Evolutionary conservation across 2,888 invertebrate species (phyloP).

Genomic region (Pimpla rufipes): DNA sequence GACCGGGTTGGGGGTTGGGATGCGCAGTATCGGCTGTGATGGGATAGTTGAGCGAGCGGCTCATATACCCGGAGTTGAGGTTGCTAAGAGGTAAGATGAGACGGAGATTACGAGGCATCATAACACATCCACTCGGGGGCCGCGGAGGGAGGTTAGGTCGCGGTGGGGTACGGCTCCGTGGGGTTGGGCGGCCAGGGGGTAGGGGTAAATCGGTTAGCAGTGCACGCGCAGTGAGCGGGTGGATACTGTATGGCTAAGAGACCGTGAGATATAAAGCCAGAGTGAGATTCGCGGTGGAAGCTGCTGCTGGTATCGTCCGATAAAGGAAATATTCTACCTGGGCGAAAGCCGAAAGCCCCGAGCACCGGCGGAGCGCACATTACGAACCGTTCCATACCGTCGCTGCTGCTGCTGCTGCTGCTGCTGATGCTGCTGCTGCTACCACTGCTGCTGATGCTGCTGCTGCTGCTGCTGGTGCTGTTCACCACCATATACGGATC

Average conservation of each 20-base stretch:
- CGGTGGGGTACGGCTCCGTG: no score
- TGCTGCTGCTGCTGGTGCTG: background rate
- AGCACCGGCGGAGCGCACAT: slow-evolving; percentile 11
- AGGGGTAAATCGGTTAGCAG: slow-evolving; percentile 19
- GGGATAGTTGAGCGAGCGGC: slow-evolving; percentile 24
- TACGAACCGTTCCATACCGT: slow-evolving; percentile 42
- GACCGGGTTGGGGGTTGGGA: background rate
- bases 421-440: background rate
- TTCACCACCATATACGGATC: background rate
- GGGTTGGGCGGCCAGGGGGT: background rate
- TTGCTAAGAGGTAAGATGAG: slow-evolving; percentile 52
- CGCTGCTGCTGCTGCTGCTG: background rate
- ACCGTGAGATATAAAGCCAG: slow-evolving; percentile 35
- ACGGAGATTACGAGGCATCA: slow-evolving; percentile 56
- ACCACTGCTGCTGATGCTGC: background rate
- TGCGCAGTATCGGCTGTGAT: slow-evolving; percentile 33
- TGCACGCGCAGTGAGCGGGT: slow-evolving; percentile 12
- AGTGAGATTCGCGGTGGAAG: slow-evolving; percentile 17
- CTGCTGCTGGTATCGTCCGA: slow-evolving; percentile 41
- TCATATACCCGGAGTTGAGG: slow-evolving; percentile 18
- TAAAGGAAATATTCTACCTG: slow-evolving; percentile 54
- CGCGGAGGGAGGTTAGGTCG: background rate
- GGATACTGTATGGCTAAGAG: slow-evolving; percentile 1
- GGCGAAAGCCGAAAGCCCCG: slow-evolving; percentile 40
- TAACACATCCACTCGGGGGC: slow-evolving; percentile 35